Evolutionary conservation across 2,888 invertebrate species (phyloP), one percentile per base, ranked within the genome.

Genomic region (Saturnia pavonia): DNA sequence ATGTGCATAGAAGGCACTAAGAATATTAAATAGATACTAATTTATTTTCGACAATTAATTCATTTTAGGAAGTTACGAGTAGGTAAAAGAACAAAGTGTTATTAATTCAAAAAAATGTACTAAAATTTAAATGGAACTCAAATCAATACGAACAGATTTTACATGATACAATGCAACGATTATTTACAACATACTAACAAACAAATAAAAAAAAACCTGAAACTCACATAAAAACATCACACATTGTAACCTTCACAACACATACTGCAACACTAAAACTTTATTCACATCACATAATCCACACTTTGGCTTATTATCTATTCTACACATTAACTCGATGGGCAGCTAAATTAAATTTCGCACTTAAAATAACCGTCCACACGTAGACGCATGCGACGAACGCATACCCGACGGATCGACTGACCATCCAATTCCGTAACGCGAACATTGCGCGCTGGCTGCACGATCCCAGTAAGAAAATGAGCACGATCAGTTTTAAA

Each of bases 401-500:
- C 83, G 81, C 87, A 83, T 86, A 82, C 85, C 87, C 91, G 85
- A 76, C 85, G 85, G 74, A 81, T 74, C 84, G 83, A 91, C 91
- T 91, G 90, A 80, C 86, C 84, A 84, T 85, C 87, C 82, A 88
- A 90, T 88, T 86, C 86, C 88, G 85, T 86, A 76, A 80, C 84
- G 79, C 83, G 80, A 80, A 82, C 82, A 78, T 78, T 78, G 78
- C 79, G 77, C 79, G 78, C 19, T 40, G 65, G 22, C 40, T 65
- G 12, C 40, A 40, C 65, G 65, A 2, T 34, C 27, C 19, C 77
- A 77, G 73, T 73, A 40, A 69, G 74, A 75, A 78, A 75, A 77
- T 77, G 78, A 73, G 73, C 72, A 57, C 14, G 25, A 16, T 25
- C 27, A 27, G 9, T 14, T 25, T 60, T 60, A 6, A 14, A 27